These are phyloP conservation scores for Tinea pellionella DNA, from an alignment of 2,888 invertebrate genomes.

Conservation along the genomic window DNA sequence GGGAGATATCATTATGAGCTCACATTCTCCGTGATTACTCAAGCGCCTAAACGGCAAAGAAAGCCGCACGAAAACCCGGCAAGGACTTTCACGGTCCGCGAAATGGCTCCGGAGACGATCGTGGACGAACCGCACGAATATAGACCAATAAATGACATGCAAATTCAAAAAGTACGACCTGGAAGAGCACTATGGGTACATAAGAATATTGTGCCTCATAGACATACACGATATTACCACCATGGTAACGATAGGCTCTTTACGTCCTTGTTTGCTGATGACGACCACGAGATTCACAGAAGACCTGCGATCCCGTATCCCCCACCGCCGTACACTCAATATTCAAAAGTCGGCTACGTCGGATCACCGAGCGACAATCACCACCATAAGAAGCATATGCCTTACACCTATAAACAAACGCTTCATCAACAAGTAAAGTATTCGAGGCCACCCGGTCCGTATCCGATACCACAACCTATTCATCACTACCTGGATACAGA, in stretches of 20 bases:
- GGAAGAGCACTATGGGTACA: slow-evolving; percentile 52
- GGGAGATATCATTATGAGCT: slow-evolving; percentile 72
- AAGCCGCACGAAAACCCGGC: slow-evolving; percentile 65
- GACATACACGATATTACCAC: slow-evolving; percentile 29
- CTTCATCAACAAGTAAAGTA: slow-evolving; percentile 22
- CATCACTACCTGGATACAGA: slow-evolving; percentile 34
- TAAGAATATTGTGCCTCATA: slow-evolving; percentile 38
- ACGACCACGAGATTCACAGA: slow-evolving; percentile 34
- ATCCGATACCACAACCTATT: slow-evolving; percentile 24
- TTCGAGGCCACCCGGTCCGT: slow-evolving; percentile 32
- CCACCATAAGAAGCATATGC: slow-evolving; percentile 39
- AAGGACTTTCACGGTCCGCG: slow-evolving; percentile 74
- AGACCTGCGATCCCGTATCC: slow-evolving; percentile 27
- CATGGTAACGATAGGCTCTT: slow-evolving; percentile 50
- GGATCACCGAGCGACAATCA: slow-evolving; percentile 34
- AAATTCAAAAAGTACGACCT: slow-evolving; percentile 27
- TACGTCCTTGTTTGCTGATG: slow-evolving; percentile 47
- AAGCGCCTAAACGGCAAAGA: slow-evolving; percentile 55
- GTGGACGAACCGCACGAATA: slow-evolving; percentile 26
- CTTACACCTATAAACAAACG: slow-evolving; percentile 23
- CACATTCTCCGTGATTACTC: slow-evolving; percentile 72
- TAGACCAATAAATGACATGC: slow-evolving; percentile 21
- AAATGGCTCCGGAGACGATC: slow-evolving; percentile 44
- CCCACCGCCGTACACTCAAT: slow-evolving; percentile 28
- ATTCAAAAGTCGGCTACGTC: slow-evolving; percentile 37